Evolutionary conservation across 2,888 invertebrate genomes (phyloP).

Genomic region (Mylabris sibirica): DNA sequence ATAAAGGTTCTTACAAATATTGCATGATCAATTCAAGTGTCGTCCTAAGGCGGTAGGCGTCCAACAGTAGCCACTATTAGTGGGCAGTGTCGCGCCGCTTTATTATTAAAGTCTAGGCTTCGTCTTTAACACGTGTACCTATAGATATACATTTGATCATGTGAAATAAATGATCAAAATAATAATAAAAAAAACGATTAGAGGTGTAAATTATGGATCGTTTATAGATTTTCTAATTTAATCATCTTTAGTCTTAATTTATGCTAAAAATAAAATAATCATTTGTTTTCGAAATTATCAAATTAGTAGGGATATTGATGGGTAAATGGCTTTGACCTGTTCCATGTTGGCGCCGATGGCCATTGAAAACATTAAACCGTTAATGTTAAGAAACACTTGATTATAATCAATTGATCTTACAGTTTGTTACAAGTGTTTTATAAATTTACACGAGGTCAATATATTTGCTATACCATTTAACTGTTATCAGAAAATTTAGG

Average conservation of each 20-base stretch:
- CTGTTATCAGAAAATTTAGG: background rate
- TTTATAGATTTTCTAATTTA: slow-evolving; percentile 13
- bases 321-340: slow-evolving; percentile 23
- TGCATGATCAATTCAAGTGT: slow-evolving; percentile 25
- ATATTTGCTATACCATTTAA: slow-evolving; percentile 13
- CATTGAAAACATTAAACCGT: slow-evolving; percentile 39
- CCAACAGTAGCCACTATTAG: slow-evolving; percentile 45
- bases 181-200: background rate
- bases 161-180: background rate
- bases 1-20: background rate
- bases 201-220: background rate
- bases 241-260: slow-evolving; percentile 20
- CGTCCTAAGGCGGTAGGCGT: slow-evolving; percentile 42
- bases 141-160: slow-evolving; percentile 13
- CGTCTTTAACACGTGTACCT: slow-evolving; percentile 31
- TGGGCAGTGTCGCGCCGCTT: slow-evolving; percentile 40
- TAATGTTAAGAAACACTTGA: slow-evolving; percentile 34
- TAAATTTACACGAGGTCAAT: slow-evolving; percentile 37
- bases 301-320: background rate
- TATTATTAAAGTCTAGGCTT: slow-evolving; percentile 40
- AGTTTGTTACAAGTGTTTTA: slow-evolving; percentile 32
- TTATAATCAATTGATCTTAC: slow-evolving; percentile 33
- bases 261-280: slow-evolving; percentile 25
- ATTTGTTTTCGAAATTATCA: slow-evolving; percentile 22
- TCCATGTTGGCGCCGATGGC: slow-evolving; percentile 37